Base-by-base conservation (phyloP, 2,888 invertebrate genomes). In the Pandemis heparana region DNA sequence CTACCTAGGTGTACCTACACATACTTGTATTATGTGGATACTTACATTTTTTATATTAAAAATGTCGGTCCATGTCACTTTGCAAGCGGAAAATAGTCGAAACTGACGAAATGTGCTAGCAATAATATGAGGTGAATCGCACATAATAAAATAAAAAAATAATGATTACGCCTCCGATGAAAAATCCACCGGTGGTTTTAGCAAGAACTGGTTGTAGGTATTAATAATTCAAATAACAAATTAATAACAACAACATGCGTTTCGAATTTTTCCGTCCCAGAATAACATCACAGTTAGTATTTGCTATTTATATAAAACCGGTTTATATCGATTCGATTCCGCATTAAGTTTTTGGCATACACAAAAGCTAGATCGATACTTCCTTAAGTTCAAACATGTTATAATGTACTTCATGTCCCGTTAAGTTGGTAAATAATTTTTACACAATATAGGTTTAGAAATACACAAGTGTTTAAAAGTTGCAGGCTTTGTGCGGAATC, bases 301-400 rank as follows among this genome's bases (percentile, higher is more conserved):
- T 61, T 51, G 39, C 16, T 60, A 66, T 71, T 67, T 65, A 66
- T 53, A 61, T n/a, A 43, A 9, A 71, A 71, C 71, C 61, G n/a
- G 60, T 71, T 67, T 64, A 16, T n/a, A 23, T 39, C 48, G 4
- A 59, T 53, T 70, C 38, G 4, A 59, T 53, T 70, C 38, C 38
- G 46, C 1, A 53, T 70, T 16, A 69, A 60, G 38, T 41, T 41
- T 62, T 62, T 62, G 62, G 39, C 62, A 16, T 61, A 16, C 5
- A 39, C n/a, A 9, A 7, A 60, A 8, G 7, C 38, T 7, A 18
- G 1, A 60, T 2, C 23, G 32, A 59, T 38, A n/a, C 38, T 60
- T 60, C 23, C 38, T 23, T 5, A 23, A 10, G 23, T 32, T 23
- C 56, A 23, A 56, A 23, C 12, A 3, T 18, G n/a, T 2, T 51